A percentile compares a stretch with the other conserved stretches of the same genome.
Conservation (phyloP, 2,888 invertebrate species). For the Oxytorus armatus region DNA sequence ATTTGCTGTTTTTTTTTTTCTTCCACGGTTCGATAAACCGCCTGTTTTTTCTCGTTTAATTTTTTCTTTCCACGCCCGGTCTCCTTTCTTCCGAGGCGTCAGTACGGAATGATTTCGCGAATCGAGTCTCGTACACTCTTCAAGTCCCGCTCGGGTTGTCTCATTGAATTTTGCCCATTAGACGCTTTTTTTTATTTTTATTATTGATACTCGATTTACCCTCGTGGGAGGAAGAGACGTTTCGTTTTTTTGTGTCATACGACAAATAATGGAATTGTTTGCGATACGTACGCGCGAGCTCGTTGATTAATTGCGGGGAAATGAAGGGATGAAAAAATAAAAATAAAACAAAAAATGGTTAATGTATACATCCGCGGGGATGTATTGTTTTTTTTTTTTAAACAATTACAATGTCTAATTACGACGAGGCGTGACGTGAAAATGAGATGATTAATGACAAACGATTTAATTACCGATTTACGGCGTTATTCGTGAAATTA, state of each 20-base stretch:
- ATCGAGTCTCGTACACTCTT: constrained; percentile 25
- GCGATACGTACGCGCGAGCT: constrained; percentile 30
- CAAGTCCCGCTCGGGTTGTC: constrained; percentile 44
- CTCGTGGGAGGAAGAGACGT: constrained; percentile 4
- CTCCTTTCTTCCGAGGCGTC: constrained; percentile 65
- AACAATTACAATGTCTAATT: constrained; percentile 49
- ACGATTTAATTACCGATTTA: constrained; percentile 21
- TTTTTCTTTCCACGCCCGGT: neutral
- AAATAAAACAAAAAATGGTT: constrained; percentile 10
- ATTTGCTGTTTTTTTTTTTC: constrained; percentile 28
- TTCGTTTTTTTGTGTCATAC: neutral
- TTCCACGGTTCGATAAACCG: constrained; percentile 62
- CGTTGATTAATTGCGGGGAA: constrained; percentile 53
- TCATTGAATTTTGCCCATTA: constrained; percentile 1
- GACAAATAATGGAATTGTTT: constrained; percentile 50
- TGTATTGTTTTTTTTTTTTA: constrained; percentile 4
- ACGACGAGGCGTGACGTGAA: constrained; percentile 21
- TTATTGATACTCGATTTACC: constrained; percentile 44
- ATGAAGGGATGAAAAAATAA: too few relatives aligned
- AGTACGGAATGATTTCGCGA: constrained; percentile 68
- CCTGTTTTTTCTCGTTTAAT: constrained; percentile 22
- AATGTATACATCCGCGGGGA: constrained; percentile 25
- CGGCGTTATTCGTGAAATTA: too few relatives aligned
- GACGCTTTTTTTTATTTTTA: constrained; percentile 5
- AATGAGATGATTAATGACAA: constrained; percentile 13